Conservation (phyloP, 2,797 vertebrate genomes). For the Pogonophryne albipinna region DNA sequence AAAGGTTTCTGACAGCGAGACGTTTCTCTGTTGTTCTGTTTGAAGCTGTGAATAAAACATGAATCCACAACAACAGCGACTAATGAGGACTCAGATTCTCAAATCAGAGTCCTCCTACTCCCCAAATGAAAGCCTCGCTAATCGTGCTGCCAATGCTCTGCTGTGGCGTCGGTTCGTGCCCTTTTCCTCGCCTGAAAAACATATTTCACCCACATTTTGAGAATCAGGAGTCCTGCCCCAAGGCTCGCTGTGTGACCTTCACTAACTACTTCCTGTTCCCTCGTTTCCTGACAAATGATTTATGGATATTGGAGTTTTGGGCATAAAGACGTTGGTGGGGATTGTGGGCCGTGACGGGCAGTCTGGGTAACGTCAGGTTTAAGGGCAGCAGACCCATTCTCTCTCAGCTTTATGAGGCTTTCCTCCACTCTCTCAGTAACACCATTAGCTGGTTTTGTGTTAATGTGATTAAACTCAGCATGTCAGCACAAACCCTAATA, state of each 20-base stretch:
- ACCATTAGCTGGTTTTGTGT: too few relatives aligned
- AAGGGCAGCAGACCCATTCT: slow-evolving; percentile 9
- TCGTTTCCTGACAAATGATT: slow-evolving; percentile 42
- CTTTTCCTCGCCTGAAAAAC: slow-evolving; percentile 7
- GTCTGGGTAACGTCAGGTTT: slow-evolving; percentile 1
- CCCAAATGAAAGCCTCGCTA: neutral
- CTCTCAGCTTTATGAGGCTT: too few relatives aligned
- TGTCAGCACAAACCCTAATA: too few relatives aligned
- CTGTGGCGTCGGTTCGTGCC: neutral
- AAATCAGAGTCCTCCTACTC: slow-evolving; percentile 6
- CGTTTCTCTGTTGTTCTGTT: too few relatives aligned
- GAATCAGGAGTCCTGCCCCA: neutral
- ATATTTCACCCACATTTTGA: neutral
- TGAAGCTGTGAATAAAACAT: too few relatives aligned
- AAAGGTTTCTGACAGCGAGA: too few relatives aligned
- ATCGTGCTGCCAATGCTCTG: neutral
- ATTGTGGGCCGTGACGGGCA: neutral
- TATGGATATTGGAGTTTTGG: slow-evolving; percentile 39
- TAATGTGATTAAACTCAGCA: too few relatives aligned
- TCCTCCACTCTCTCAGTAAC: too few relatives aligned
- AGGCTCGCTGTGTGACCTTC: slow-evolving; percentile 1
- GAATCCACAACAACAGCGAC: too few relatives aligned
- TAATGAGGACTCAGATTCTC: neutral
- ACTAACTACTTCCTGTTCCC: neutral
- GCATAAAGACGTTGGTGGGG: neutral